Base-by-base conservation (phyloP, 2,797 vertebrate genomes). In the Fistularia commersonii region DNA sequence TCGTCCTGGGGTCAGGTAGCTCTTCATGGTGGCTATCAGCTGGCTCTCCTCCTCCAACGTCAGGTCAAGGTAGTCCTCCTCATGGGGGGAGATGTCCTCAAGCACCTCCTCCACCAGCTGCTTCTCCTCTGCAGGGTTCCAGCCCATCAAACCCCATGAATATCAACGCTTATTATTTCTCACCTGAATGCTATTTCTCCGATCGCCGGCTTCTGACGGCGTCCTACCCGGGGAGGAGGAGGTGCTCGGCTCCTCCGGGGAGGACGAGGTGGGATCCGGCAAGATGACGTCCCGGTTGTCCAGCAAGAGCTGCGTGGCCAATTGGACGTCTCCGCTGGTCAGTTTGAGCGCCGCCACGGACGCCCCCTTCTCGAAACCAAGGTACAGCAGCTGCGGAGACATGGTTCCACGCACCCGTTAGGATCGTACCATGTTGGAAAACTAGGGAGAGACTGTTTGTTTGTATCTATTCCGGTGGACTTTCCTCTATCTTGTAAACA, bases 51-150 rank as follows among this genome's bases (percentile, higher is more conserved):
- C 96, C 61, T 99, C 96, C 69, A 99, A 90, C 0, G 93, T 95
- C 57, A 94, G 87, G 77, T 99, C 95, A 45, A 99, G 90, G 69
- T 99, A 98, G 57, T 99, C 97, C 47, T 99, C 97, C 75, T 98
- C 96, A 0, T 99, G 94, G 11, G 84, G 91, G 1, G 94, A 91
- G 35, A 99, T 94, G 77, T 98, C 95, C 49, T 93, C 92, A 73
- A 98, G 45, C 7, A 96, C 92, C 78, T 99, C 95, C 9, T 92
- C 95, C 46, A 99, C 91, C 32, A 93, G 82, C 72, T 96, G 91
- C 0, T 66, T 82, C 10, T 98, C 94, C 81, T 63, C 93, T 91
- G 78, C 37, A 3, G 11, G 12, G 23, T 5, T n/a, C 10, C 8
- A 13, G 34, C 8, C 8, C 11, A 13, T 3, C 32, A 6, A 14